Evolutionary conservation across 1,140 invertebrate species (phyloP), one percentile per base, ranked within the genome.

Genomic region (Hermetia illucens): DNA sequence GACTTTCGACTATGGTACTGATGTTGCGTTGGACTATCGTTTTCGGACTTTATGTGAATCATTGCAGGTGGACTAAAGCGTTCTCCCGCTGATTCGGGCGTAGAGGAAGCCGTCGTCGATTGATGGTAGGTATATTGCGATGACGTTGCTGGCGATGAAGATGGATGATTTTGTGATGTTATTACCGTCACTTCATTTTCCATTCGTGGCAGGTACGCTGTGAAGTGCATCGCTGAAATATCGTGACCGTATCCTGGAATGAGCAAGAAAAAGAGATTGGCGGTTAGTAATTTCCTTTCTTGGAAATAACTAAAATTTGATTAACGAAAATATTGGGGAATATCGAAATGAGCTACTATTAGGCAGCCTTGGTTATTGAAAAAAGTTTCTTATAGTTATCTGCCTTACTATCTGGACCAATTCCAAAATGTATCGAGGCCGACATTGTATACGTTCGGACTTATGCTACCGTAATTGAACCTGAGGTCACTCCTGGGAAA

Each of bases 221-320:
- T 72, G 56, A 72, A 72, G 51, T 72, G 70, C 49, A 71, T 65
- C 55, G 70, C 69, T 52, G 71, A 70, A 51, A 71, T 59, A 52
- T 74, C 71, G 45, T 71, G 69, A 46, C 68, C 69, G 53, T 72
- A 73, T 46, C 71, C 70, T 74, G 62, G 4, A 53, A 47, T 16
- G 5, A 5, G 22, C 4, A 18, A 30, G 12, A 33, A 10, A 38
- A 27, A 30, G 24, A 39, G 21, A 20, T 25, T 18, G 31, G n/a
- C n/a, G n/a, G n/a, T n/a, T n/a, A n/a, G n/a, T n/a, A n/a, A n/a
- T n/a, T n/a, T n/a, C n/a, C n/a, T n/a, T n/a, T 34, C 21, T 17
- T 21, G 29, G 24, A 34, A 37, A 8, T 36, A 33, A 32, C 10
- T 8, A 15, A 25, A 32, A 6, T 32, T 33, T 13, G 12, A 15